phyloP scores from a whole-genome alignment of 1,140 invertebrate genomes.

The Schmidtea mediterranea region DNA sequence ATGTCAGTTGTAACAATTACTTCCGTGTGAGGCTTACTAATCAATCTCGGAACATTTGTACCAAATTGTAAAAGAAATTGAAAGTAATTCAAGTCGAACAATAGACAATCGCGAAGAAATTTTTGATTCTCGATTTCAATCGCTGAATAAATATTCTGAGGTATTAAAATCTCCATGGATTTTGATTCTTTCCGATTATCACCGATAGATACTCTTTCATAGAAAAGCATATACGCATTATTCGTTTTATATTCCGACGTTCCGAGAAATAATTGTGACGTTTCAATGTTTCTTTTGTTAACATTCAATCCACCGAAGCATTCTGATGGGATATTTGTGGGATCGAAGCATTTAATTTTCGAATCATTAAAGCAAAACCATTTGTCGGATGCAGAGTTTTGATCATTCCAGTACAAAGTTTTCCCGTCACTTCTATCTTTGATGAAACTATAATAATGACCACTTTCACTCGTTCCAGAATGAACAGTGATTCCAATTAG shows the following conservation, averaged over 20 bases:
- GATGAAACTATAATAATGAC: constrained; percentile 86
- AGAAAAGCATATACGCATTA: constrained; percentile 85
- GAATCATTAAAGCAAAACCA: constrained; percentile 47
- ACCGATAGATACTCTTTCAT: constrained; percentile 38
- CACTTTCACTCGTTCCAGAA: constrained; percentile 75
- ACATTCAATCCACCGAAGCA: constrained; percentile 91
- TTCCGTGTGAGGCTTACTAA: too few species aligned
- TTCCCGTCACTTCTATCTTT: constrained; percentile 34
- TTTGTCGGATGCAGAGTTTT: not conserved
- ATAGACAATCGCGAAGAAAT: too few species aligned
- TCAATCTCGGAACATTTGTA: too few species aligned
- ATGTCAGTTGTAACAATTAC: constrained; percentile 22
- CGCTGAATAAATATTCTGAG: too few species aligned
- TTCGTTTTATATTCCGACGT: constrained; percentile 36
- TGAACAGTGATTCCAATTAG: constrained; percentile 79
- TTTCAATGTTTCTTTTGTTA: constrained; percentile 25
- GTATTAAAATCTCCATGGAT: too few species aligned
- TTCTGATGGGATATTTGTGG: constrained; percentile 63
- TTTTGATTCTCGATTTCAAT: too few species aligned
- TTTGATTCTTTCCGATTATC: too few species aligned
- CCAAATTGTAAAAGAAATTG: too few species aligned
- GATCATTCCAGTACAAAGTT: not conserved
- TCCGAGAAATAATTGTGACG: not conserved
- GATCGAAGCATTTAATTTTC: constrained; percentile 77
- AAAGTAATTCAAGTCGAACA: too few species aligned